These are phyloP conservation scores for Sitobion miscanthi DNA, from an alignment of 1,140 invertebrate species.

Conservation along the genomic window DNA sequence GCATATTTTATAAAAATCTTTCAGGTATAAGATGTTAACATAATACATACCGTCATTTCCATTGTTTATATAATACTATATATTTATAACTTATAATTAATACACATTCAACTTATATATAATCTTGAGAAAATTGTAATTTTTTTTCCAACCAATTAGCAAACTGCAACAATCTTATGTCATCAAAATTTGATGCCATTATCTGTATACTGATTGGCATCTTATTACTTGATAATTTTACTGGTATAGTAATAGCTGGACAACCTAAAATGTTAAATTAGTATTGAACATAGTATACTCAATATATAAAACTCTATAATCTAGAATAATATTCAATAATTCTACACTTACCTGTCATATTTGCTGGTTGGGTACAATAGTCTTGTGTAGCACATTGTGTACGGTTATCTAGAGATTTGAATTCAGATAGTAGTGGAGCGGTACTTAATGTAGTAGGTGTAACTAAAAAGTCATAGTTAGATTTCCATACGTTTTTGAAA, in stretches of 20 bases:
- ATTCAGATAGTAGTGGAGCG: slow-evolving; percentile 82
- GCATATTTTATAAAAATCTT: slow-evolving; percentile 19
- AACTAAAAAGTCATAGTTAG: slow-evolving; percentile 81
- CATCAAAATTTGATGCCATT: slow-evolving; percentile 83
- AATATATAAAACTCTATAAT: too few relatives aligned
- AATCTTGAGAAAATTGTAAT: slow-evolving; percentile 69
- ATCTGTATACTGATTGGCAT: slow-evolving; percentile 91
- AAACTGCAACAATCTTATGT: slow-evolving; percentile 77
- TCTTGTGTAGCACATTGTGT: slow-evolving; percentile 89
- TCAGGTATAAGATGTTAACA: not conserved
- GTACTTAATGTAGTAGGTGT: slow-evolving; percentile 90
- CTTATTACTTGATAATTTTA: slow-evolving; percentile 76
- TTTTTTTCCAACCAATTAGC: slow-evolving; percentile 84
- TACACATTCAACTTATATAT: not conserved
- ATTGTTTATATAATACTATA: slow-evolving; percentile 15
- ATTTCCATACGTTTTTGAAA: slow-evolving; percentile 76
- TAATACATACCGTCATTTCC: not conserved
- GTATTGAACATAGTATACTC: not conserved
- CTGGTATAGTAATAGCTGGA: slow-evolving; percentile 89
- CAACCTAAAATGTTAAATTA: slow-evolving; percentile 68
- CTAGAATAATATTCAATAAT: not conserved
- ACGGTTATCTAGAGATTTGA: slow-evolving; percentile 78
- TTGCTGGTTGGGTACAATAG: slow-evolving; percentile 93
- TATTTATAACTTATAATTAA: slow-evolving; percentile 29
- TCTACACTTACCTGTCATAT: slow-evolving; percentile 80